Percentiles rank a stretch among this genome's conserved stretches.
Conservation (phyloP, 2,888 invertebrate genomes). For the Synanthedon tipuliformis region DNA sequence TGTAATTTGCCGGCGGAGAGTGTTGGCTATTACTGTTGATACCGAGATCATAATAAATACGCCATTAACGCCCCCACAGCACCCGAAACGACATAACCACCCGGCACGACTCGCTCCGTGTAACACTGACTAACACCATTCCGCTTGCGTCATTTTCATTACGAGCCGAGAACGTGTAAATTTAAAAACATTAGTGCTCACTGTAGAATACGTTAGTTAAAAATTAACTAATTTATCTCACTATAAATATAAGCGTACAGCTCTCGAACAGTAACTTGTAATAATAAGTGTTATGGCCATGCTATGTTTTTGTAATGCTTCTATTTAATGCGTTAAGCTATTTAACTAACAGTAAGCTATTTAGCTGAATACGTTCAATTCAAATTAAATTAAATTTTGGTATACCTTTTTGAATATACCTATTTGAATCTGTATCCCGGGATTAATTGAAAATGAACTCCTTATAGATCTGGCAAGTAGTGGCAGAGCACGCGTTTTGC, state of each 20-base stretch:
- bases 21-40: conserved; percentile 69
- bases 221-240: conserved; percentile 17
- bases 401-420: no score
- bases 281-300: conserved; percentile 3
- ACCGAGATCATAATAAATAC: conserved; percentile 70
- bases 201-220: conserved; percentile 22
- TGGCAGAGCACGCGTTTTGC: no score
- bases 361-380: no score
- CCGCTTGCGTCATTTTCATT: background rate
- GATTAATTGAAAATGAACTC: no score
- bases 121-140: background rate
- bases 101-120: conserved; percentile 8
- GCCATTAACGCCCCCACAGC: conserved; percentile 67
- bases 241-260: conserved; percentile 9
- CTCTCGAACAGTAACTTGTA: conserved; percentile 2
- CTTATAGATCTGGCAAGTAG: no score
- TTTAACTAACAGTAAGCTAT: no score
- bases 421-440: no score
- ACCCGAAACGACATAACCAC: conserved; percentile 61
- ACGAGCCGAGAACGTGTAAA: conserved; percentile 23
- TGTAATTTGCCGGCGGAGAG: conserved; percentile 70
- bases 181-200: conserved; percentile 30
- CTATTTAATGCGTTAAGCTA: no score
- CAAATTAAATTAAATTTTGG: no score
- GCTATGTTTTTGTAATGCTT: background rate